Conservation (phyloP, 1,140 invertebrate species). For the Lasaia peninsularis region DNA sequence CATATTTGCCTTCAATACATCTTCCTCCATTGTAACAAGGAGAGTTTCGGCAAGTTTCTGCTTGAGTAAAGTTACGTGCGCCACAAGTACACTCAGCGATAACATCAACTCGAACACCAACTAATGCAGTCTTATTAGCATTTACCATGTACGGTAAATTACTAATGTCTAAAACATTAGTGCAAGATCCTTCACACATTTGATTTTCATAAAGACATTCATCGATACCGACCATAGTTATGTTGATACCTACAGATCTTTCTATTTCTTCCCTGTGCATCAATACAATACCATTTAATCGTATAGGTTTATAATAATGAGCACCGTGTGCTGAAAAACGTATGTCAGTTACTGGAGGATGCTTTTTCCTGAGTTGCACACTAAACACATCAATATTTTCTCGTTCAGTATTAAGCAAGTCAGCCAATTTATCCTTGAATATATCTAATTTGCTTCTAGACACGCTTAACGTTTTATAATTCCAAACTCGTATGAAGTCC, state of each 20-base stretch:
- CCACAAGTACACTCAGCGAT: constrained; percentile 94
- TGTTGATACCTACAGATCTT: constrained; percentile 94
- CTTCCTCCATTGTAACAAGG: constrained; percentile 97
- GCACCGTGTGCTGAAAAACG: constrained; percentile 97
- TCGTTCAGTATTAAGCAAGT: constrained; percentile 88
- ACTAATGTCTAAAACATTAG: constrained; percentile 93
- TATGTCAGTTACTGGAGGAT: constrained; percentile 94
- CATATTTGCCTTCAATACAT: constrained; percentile 92
- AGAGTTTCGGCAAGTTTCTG: constrained; percentile 91
- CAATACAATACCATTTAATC: constrained; percentile 95
- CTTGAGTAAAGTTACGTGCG: constrained; percentile 92
- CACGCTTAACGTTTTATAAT: constrained; percentile 90
- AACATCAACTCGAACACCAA: constrained; percentile 93
- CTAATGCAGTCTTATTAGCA: constrained; percentile 96
- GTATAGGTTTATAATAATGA: constrained; percentile 95
- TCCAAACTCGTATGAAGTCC: constrained; percentile 96
- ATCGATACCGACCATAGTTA: constrained; percentile 98
- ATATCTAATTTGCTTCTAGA: constrained; percentile 92
- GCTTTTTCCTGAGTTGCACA: constrained; percentile 90
- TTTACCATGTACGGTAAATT: constrained; percentile 96
- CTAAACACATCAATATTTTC: constrained; percentile 98
- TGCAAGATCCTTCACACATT: constrained; percentile 97
- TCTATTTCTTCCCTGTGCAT: constrained; percentile 97
- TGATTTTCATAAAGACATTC: constrained; percentile 97
- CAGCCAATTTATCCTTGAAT: constrained; percentile 91